phyloP scores from a whole-genome alignment of 2,113 vertebrate genomes.

The Anarrhichthys ocellatus region DNA sequence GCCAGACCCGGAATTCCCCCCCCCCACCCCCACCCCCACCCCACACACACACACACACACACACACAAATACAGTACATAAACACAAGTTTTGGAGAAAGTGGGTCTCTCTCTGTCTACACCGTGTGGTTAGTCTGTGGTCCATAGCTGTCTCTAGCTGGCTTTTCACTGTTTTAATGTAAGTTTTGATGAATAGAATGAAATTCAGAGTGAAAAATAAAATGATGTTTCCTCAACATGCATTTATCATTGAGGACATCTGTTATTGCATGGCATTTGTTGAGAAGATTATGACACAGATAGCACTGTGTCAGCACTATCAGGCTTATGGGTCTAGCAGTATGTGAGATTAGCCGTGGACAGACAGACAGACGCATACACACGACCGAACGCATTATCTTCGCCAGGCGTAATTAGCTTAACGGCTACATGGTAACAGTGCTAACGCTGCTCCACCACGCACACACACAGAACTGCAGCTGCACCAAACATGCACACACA shows the following conservation, averaged over 20 bases:
- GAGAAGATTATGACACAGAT: not conserved
- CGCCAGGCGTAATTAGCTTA: not conserved
- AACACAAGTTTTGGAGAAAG: not conserved
- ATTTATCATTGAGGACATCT: constrained; percentile 17
- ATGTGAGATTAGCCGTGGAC: not conserved
- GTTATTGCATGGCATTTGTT: not conserved
- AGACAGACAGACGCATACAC: not conserved
- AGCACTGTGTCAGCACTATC: not conserved
- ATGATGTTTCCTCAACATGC: not conserved
- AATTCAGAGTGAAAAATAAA: not conserved
- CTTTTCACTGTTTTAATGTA: constrained; percentile 6
- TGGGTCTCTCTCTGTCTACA: constrained; percentile 31
- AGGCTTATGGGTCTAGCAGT: not conserved
- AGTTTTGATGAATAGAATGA: constrained; percentile 18
- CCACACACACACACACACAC: not conserved
- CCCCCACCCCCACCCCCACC: not conserved
- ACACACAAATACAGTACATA: not conserved
- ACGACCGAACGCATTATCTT: not conserved
- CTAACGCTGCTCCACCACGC: not conserved
- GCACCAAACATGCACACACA: not conserved
- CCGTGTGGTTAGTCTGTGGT: constrained; percentile 26
- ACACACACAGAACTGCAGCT: not conserved
- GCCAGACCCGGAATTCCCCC: constrained; percentile 25
- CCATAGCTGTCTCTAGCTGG: constrained; percentile 28
- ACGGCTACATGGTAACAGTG: not conserved